Evolutionary conservation across 2,113 vertebrate species (phyloP), one percentile per base, ranked within the genome.

Genomic region (Psittacula cyanocephala): DNA sequence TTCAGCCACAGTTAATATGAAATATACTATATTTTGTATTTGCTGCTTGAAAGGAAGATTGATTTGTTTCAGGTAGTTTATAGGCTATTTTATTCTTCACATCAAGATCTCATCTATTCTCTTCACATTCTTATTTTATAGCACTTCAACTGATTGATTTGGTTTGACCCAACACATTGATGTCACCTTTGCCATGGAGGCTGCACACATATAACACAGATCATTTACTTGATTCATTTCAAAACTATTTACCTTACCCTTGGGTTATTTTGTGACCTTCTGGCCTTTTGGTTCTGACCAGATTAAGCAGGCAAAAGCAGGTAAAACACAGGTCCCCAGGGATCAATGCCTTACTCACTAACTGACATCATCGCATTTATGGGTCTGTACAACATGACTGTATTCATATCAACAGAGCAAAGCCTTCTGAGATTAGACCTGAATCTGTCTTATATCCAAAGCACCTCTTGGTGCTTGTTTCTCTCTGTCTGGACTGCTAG

Each of bases 81-180:
- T 94, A 70, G 82, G 52, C 68, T 97, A 74, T 95, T 97, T 98
- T 97, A 96, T 97, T 97, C 97, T 97, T 97, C 97, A 91, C 82
- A 93, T 96, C 93, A 91, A 92, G 94, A 96, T 97, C 96, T 97
- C 94, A 90, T 97, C 91, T 93, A 60, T 97, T 97, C 82, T 94
- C 88, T 95, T 85, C 78, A 83, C 92, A 97, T 97, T 96, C 92
- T 94, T 97, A 97, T 97, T 98, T 97, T 97, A 97, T 93, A 96
- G 93, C 90, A 90, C 79, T 95, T 97, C 95, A 95, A 95, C 96
- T 89, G 91, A 95, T 96, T 89, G 91, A 97, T 91, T 97, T 97
- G 94, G 97, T 97, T 96, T 97, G 95, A 96, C 88, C 94, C 83
- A 96, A 89, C 94, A 90, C 93, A 97, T 96, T 85, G 92, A 95